These are phyloP conservation scores for Cryptoblepharus egeriae DNA, from an alignment of 2,797 vertebrate species.

Conservation along the genomic window DNA sequence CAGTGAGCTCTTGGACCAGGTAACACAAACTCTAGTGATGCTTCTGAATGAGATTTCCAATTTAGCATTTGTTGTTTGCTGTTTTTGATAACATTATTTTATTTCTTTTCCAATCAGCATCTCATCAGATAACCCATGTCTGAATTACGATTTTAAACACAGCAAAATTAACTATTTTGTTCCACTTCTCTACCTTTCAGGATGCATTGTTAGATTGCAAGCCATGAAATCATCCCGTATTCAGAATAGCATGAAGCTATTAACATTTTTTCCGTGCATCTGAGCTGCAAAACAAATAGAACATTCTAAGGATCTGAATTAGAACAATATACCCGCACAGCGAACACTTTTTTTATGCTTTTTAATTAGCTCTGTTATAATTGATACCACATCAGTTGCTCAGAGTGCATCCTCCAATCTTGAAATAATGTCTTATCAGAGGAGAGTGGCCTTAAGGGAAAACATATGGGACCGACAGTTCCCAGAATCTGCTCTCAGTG, in stretches of 20 bases:
- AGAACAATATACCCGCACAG: constrained; percentile 37
- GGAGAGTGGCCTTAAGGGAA: background rate
- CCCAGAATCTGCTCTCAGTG: background rate
- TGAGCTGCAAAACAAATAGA: constrained; percentile 40
- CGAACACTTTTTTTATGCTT: constrained; percentile 30
- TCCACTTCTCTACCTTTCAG: constrained; percentile 39
- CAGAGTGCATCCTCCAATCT: constrained; percentile 32
- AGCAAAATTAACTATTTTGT: constrained; percentile 37
- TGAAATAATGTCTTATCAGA: constrained; percentile 17
- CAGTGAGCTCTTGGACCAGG: too few relatives aligned
- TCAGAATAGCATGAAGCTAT: constrained; percentile 26
- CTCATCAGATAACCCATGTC: constrained; percentile 25
- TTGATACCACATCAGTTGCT: constrained; percentile 50
- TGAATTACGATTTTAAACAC: constrained; percentile 33
- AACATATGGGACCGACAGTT: background rate
- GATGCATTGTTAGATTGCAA: constrained; percentile 10
- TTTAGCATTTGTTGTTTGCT: background rate
- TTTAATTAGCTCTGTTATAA: constrained; percentile 50
- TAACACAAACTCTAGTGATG: too few relatives aligned
- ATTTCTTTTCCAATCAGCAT: background rate
- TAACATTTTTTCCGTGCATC: constrained; percentile 41
- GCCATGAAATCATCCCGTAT: constrained; percentile 40
- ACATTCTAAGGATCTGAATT: constrained; percentile 42
- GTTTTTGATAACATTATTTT: background rate
- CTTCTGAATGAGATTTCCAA: constrained; percentile 32